These are phyloP conservation scores for Pelmatolapia mariae DNA, from an alignment of 2,113 vertebrate genomes.

Conservation along the genomic window DNA sequence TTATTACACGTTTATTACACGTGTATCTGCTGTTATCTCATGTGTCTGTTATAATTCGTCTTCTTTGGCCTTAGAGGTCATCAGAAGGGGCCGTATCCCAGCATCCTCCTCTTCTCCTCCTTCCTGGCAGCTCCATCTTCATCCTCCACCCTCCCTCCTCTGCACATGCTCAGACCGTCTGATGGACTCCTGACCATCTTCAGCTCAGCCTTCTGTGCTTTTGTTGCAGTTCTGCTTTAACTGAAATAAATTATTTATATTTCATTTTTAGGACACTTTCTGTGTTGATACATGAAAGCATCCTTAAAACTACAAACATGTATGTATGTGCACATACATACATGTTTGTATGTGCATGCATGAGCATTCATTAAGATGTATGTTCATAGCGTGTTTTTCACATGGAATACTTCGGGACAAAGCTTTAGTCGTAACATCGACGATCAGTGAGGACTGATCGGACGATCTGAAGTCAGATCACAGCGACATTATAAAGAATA, in stretches of 20 bases:
- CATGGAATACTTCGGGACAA: neutral
- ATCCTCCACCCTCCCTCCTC: neutral
- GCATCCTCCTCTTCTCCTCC: neutral
- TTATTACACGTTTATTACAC: neutral
- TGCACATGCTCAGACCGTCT: neutral
- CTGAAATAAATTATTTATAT: neutral
- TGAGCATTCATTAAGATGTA: no score
- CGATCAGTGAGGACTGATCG: neutral
- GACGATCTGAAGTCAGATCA: neutral
- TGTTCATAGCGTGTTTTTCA: neutral
- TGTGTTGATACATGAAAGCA: neutral
- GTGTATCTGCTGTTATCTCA: neutral
- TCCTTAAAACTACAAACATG: neutral
- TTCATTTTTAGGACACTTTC: neutral
- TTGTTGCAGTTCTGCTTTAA: neutral
- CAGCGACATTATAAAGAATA: neutral
- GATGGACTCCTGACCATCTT: neutral
- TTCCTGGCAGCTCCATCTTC: neutral
- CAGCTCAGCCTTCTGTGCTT: neutral
- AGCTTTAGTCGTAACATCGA: rapidly evolving
- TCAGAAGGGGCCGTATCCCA: neutral
- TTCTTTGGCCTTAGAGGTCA: neutral
- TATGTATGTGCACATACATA: no score
- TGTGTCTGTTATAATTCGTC: neutral
- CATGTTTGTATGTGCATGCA: no score